Percentiles rank a stretch among this genome's conserved stretches.
phyloP scores from a whole-genome alignment of 2,113 vertebrate species.

The Jacana jacana region DNA sequence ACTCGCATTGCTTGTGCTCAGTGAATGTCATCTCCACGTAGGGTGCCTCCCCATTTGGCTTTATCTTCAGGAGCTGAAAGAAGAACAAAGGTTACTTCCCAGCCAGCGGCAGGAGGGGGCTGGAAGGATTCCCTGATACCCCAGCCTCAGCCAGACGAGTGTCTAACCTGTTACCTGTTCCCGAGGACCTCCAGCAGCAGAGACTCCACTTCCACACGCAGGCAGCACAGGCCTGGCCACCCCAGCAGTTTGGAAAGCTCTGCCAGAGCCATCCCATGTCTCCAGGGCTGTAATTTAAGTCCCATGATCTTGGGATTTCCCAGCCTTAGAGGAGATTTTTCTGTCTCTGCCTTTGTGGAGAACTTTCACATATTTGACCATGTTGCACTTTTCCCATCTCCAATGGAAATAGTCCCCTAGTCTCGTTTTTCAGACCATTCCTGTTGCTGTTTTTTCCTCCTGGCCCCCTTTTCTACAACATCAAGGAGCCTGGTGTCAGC shows the following conservation, averaged over 20 bases:
- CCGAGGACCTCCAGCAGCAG: not conserved
- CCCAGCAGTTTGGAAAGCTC: not conserved
- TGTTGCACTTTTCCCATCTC: not conserved
- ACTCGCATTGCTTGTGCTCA: slow-evolving; percentile 72
- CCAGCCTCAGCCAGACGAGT: not conserved
- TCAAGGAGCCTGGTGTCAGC: not conserved
- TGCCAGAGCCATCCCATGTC: not conserved
- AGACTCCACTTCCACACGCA: not conserved
- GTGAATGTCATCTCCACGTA: slow-evolving; percentile 71
- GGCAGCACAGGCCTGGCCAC: not conserved
- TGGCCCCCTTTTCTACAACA: not conserved
- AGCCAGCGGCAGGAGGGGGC: not conserved
- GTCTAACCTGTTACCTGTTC: slow-evolving; percentile 44
- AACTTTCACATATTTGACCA: not conserved
- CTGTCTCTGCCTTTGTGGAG: not conserved
- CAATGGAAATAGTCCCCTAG: not conserved
- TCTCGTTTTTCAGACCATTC: not conserved
- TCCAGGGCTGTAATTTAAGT: not conserved
- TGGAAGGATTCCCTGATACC: not conserved
- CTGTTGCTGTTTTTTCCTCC: not conserved
- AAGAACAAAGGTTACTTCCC: slow-evolving; percentile 14
- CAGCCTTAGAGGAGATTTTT: not conserved
- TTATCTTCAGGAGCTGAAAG: slow-evolving; percentile 78
- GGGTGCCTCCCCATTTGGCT: slow-evolving; percentile 34
- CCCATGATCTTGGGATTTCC: not conserved